These are phyloP conservation scores for Pterocles gutturalis DNA, from an alignment of 2,113 vertebrate species.

Conservation along the genomic window DNA sequence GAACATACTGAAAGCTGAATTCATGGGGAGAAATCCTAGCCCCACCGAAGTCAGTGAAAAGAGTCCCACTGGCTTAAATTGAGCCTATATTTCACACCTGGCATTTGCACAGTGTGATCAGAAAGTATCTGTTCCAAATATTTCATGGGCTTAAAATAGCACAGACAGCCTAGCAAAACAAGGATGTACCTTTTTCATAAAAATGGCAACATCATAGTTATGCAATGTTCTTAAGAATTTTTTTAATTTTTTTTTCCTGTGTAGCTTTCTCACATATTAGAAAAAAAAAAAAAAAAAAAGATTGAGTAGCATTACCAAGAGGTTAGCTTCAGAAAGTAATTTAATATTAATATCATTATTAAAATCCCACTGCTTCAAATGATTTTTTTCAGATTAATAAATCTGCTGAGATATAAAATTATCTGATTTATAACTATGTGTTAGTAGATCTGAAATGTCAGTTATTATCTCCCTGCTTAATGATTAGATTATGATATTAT, in stretches of 20 bases:
- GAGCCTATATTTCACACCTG: neutral
- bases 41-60: neutral
- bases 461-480: slow-evolving; percentile 65
- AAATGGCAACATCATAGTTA: neutral
- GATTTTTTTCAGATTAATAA: slow-evolving; percentile 68
- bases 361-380: slow-evolving; percentile 56
- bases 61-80: neutral
- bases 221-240: neutral
- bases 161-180: neutral
- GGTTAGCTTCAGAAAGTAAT: slow-evolving; percentile 50
- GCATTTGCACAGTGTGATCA: neutral
- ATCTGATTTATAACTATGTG: slow-evolving; percentile 67
- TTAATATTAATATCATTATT: slow-evolving; percentile 69
- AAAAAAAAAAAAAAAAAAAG: neutral
- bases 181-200: neutral
- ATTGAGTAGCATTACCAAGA: neutral
- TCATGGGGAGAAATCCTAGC: neutral
- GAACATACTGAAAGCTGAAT: neutral
- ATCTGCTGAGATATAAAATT: slow-evolving; percentile 65
- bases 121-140: neutral
- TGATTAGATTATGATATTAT: slow-evolving; percentile 57
- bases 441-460: slow-evolving; percentile 69
- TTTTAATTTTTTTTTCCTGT: neutral
- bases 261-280: neutral
- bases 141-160: neutral